Conservation (phyloP, 2,888 invertebrate genomes). For the Pilophorus perplexus region DNA sequence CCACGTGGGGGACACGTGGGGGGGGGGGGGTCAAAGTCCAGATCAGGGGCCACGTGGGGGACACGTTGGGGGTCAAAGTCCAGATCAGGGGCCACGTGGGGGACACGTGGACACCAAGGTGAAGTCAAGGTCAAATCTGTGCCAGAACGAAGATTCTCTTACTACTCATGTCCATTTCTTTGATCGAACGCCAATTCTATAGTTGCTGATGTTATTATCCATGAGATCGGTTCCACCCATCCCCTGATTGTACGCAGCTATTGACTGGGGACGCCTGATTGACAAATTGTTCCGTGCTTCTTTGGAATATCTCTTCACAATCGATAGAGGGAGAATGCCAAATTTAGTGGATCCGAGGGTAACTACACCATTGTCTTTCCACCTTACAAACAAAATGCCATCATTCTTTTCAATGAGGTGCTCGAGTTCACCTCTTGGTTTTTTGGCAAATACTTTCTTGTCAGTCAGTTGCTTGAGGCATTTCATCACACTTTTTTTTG, state of each 20-base stretch:
- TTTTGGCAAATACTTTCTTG: not conserved
- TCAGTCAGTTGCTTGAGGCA: too few species aligned
- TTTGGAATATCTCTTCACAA: conserved; percentile 6
- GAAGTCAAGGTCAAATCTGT: too few species aligned
- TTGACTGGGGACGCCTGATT: not conserved
- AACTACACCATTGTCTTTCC: conserved; percentile 12
- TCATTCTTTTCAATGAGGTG: conserved; percentile 9
- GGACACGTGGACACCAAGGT: too few species aligned
- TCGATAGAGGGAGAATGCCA: not conserved
- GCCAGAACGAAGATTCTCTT: too few species aligned
- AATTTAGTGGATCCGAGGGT: not conserved
- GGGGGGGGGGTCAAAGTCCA: too few species aligned
- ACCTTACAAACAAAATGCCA: not conserved
- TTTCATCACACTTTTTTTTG: too few species aligned
- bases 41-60: too few species aligned
- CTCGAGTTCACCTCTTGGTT: not conserved
- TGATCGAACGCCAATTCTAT: conserved; percentile 1
- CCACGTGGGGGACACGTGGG: too few species aligned
- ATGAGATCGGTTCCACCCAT: too few species aligned
- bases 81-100: too few species aligned
- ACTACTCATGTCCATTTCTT: too few species aligned
- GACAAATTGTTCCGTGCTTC: not conserved
- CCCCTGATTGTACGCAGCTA: not conserved
- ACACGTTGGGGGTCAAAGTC: too few species aligned
- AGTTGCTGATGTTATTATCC: conserved; percentile 12